Evolutionary conservation across 2,113 vertebrate species (phyloP), one percentile per base, ranked within the genome.

Genomic region (Calypte anna): DNA sequence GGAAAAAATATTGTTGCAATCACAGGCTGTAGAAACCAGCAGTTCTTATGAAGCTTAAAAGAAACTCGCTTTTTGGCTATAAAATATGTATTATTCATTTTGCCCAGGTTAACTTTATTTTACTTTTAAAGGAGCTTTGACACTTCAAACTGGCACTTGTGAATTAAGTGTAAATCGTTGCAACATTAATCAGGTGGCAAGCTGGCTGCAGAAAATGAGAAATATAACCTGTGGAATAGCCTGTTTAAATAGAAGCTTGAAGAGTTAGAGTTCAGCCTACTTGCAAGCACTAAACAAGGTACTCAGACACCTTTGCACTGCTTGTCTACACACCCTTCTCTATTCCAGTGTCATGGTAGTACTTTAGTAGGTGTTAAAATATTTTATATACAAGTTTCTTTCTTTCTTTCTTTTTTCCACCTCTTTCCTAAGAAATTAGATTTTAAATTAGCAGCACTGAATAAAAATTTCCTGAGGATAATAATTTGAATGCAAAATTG

Each of bases 91-190:
- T 92, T 94, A 94, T 84, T 97, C 88, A 96, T 97, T 96, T 97
- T 95, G 50, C 78, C 80, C 87, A 93, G 68, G 94, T 96, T 95
- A 95, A 97, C 95, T 97, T 95, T 97, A 96, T 94, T 94, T 94
- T 94, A 80, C 88, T 84, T 94, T 91, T 91, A 95, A 90, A 89
- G 74, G 19, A 91, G 48, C 77, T 90, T 97, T 96, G 94, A 94
- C 90, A 95, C 76, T 85, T 89, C 87, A 95, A 96, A 96, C 61
- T 70, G 46, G 82, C 80, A 82, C 59, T 94, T n/a, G 4, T 82
- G 86, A 94, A 93, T 96, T 91, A 94, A 84, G 27, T 67, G 58
- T 70, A 95, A 96, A 97, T 95, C 88, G 95, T 94, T 97, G 63
- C 84, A 94, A 72, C 95, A 96, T 97, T 97, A 96, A 90, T 75